Percentiles rank a stretch among this genome's conserved stretches.
Evolutionary conservation across 1,140 invertebrate genomes (phyloP).

Genomic region (Hyphantria cunea): DNA sequence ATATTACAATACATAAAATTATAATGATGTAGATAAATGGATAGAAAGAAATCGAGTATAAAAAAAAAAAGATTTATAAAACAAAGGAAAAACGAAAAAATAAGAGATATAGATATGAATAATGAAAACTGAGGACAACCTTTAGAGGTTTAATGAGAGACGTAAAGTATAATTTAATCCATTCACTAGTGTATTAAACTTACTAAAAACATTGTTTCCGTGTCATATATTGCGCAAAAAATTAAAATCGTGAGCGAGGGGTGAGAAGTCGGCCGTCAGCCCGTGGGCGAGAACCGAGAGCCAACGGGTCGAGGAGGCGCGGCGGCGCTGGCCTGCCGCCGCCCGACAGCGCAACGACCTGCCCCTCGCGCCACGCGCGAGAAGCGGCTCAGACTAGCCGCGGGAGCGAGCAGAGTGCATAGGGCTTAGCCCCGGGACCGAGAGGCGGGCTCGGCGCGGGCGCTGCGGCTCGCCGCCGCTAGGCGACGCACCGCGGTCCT

Average conservation of each 20-base stretch:
- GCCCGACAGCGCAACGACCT: conserved; percentile 37
- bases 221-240: conserved; percentile 53
- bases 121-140: conserved; percentile 19
- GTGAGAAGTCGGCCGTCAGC: conserved; percentile 38
- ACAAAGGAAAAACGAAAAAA: conserved; percentile 13
- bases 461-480: conserved; percentile 41
- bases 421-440: conserved; percentile 60
- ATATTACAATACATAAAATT: conserved; percentile 10
- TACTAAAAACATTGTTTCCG: conserved; percentile 64
- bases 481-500: conserved; percentile 50
- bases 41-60: conserved; percentile 5
- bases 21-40: conserved; percentile 13
- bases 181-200: conserved; percentile 47
- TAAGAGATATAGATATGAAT: conserved; percentile 1
- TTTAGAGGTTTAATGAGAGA: conserved; percentile 31
- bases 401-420: conserved; percentile 61
- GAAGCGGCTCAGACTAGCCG: conserved; percentile 74
- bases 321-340: conserved; percentile 40
- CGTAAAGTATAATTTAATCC: conserved; percentile 25
- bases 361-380: conserved; percentile 37
- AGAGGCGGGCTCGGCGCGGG: conserved; percentile 57
- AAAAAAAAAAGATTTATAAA: background rate
- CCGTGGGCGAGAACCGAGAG: conserved; percentile 34
- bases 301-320: conserved; percentile 42
- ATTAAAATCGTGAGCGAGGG: conserved; percentile 54